Percentiles rank a stretch among this genome's conserved stretches.
These are phyloP conservation scores for Drosophila obscura DNA, from an alignment of 1,140 invertebrate species.

Conservation along the genomic window DNA sequence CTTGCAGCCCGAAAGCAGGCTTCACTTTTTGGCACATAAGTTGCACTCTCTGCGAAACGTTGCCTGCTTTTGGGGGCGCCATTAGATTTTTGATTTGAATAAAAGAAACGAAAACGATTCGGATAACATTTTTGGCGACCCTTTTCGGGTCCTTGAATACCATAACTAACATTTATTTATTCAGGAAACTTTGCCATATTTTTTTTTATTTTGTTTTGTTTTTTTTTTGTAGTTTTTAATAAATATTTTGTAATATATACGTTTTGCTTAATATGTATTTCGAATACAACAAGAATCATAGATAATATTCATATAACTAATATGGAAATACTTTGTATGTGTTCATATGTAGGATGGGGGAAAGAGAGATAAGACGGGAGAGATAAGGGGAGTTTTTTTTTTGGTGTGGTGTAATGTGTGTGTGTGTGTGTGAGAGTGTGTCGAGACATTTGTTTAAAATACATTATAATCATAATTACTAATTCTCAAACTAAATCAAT, in stretches of 20 bases:
- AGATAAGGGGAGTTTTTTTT: not conserved
- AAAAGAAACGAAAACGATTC: not conserved
- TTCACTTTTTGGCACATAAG: not conserved
- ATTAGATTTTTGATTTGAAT: not conserved
- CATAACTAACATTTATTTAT: slow-evolving; percentile 67
- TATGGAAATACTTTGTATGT: slow-evolving; percentile 60
- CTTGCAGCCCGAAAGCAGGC: slow-evolving; percentile 44
- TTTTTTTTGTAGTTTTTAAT: slow-evolving; percentile 34
- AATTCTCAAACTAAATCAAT: slow-evolving; percentile 37
- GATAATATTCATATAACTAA: slow-evolving; percentile 45
- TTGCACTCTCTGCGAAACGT: fast-evolving
- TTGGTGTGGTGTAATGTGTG: not conserved
- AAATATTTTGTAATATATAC: slow-evolving; percentile 45
- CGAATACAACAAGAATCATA: slow-evolving; percentile 55
- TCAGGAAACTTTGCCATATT: slow-evolving; percentile 53
- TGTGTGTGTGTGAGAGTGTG: slow-evolving; percentile 9
- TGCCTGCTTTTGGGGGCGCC: slow-evolving; percentile 45
- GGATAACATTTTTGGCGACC: slow-evolving; percentile 15
- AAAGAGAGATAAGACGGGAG: not conserved
- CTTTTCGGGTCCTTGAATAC: slow-evolving; percentile 33
- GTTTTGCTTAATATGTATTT: slow-evolving; percentile 53
- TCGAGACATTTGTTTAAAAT: slow-evolving; percentile 28
- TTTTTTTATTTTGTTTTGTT: slow-evolving; percentile 29
- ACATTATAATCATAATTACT: slow-evolving; percentile 43
- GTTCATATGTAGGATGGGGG: slow-evolving; percentile 12